Conservation (phyloP, 2,797 vertebrate species). For the Vireo griseus region DNA sequence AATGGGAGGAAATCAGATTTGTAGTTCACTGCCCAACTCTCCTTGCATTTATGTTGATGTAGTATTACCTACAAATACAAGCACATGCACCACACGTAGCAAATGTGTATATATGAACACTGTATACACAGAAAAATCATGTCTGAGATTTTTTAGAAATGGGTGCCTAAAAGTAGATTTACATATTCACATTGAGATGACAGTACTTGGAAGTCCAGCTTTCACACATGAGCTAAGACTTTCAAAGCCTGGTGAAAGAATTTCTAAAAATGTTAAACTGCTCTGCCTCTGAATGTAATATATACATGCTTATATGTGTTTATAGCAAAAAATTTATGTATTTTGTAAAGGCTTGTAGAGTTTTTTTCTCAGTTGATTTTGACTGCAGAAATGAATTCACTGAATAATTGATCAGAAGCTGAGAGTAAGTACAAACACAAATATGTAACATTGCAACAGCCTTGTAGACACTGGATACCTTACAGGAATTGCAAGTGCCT, state of each 20-base stretch:
- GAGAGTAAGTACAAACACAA: not conserved
- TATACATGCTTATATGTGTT: not conserved
- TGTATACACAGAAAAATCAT: not conserved
- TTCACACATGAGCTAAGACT: not conserved
- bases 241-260: conserved; percentile 10
- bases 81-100: not conserved
- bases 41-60: not conserved
- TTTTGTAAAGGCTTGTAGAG: not conserved
- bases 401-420: not conserved
- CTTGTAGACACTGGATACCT: not conserved
- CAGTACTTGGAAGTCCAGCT: conserved; percentile 22
- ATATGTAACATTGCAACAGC: not conserved
- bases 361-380: not conserved
- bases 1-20: not conserved
- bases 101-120: not conserved
- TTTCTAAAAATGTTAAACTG: conserved; percentile 21
- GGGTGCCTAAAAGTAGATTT: not conserved
- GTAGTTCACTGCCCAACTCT: not conserved
- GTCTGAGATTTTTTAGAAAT: not conserved
- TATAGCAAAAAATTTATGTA: not conserved
- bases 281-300: not conserved
- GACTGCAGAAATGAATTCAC: not conserved
- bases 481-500: not conserved
- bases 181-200: not conserved
- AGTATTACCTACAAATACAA: not conserved